Evolutionary conservation across 2,113 vertebrate species (phyloP).

Genomic region (Chaenogobius annularis): DNA sequence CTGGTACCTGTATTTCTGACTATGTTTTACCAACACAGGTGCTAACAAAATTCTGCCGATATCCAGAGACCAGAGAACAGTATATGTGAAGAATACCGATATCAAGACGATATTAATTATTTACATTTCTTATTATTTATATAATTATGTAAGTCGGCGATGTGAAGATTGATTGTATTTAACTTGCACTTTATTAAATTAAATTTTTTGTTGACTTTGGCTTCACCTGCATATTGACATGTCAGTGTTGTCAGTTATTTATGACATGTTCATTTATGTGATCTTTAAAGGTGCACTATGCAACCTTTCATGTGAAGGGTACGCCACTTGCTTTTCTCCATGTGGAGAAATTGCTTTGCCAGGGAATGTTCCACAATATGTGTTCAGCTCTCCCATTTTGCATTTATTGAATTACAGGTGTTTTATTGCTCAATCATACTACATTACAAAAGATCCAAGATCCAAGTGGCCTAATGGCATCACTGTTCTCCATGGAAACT

Average conservation of each 20-base stretch:
- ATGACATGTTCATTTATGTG: neutral
- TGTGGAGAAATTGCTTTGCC: no score
- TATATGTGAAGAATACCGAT: neutral
- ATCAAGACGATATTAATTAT: constrained; percentile 19
- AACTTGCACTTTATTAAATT: constrained; percentile 34
- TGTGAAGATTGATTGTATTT: constrained; percentile 35
- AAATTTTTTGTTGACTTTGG: constrained; percentile 22
- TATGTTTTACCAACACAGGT: constrained; percentile 27
- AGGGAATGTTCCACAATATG: no score
- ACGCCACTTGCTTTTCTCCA: no score
- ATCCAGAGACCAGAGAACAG: neutral
- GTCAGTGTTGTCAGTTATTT: neutral
- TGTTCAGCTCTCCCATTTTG: no score
- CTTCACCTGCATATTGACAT: constrained; percentile 4
- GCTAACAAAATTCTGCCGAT: constrained; percentile 24
- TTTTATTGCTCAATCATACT: no score
- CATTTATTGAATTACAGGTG: no score
- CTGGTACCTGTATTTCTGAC: constrained; percentile 30
- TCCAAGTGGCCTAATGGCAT: no score
- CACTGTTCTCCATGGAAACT: no score
- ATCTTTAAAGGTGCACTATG: neutral
- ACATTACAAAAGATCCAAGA: no score
- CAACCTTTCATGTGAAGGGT: no score
- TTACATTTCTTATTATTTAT: constrained; percentile 40
- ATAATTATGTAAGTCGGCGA: neutral